Conservation (phyloP, 2,797 vertebrate species). For the Lindbergichthys nudifrons region DNA sequence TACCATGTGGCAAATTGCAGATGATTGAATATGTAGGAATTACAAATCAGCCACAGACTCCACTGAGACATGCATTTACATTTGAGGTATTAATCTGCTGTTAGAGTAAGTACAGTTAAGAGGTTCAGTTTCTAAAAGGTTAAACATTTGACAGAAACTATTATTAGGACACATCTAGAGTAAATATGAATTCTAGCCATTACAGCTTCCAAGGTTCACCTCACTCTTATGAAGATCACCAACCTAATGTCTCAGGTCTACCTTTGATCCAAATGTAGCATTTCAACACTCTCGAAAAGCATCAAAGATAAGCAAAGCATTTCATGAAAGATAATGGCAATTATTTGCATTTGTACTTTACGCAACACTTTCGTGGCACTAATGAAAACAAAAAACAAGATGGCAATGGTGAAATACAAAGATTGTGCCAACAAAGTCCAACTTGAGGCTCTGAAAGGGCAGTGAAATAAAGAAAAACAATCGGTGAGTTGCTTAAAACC, state of each 20-base stretch:
- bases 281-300: background rate
- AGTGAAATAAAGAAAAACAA: too few relatives aligned
- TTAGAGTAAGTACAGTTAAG: background rate
- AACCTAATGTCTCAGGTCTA: background rate
- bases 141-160: too few relatives aligned
- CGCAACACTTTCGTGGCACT: too few relatives aligned
- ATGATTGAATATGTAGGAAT: constrained; percentile 68
- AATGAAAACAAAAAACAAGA: too few relatives aligned
- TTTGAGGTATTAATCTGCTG: background rate
- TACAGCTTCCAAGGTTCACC: background rate
- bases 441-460: too few relatives aligned
- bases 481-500: too few relatives aligned
- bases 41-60: constrained; percentile 36
- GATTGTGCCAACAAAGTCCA: too few relatives aligned
- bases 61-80: background rate
- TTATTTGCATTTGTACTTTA: too few relatives aligned
- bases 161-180: too few relatives aligned
- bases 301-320: background rate
- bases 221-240: background rate
- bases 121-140: background rate
- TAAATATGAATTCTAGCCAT: too few relatives aligned
- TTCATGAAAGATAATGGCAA: too few relatives aligned
- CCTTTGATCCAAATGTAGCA: background rate
- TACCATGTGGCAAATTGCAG: constrained; percentile 58
- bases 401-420: too few relatives aligned